Base-by-base conservation (phyloP, 1,140 invertebrate species). In the Dendroctonus ponderosae region DNA sequence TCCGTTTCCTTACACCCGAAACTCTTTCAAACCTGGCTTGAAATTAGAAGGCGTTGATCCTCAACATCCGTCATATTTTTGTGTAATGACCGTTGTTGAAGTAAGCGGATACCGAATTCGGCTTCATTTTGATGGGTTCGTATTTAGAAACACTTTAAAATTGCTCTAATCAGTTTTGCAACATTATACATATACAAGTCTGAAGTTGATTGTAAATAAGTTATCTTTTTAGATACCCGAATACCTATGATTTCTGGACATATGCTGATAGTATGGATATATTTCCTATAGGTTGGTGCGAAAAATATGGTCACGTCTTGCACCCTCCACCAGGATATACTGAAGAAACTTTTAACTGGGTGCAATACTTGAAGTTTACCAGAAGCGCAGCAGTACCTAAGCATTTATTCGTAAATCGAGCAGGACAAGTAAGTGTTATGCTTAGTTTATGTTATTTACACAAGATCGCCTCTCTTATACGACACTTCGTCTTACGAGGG, bases 31-130 rank as follows among this genome's bases (percentile, higher is more conserved):
- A 79, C 84, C 90, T 58, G 93, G 93, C 8, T 95, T 96, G 93
- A 93, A 94, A 75, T 75, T 97, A 56, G 96, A 98, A 82, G 94
- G 92, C 0, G 93, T 97, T 65, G 95, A 98, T 82, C 94, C 94
- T 0, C 87, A 90, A 71, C 91, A 96, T 79, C 94, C 93, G 58
- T 89, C 91, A 0, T 79, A 92, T 52, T 95, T 94, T 76, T 96
- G 94, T 79, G 93, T 95, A 37, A 83, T 95, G 37, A 91, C 89
- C 12, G 89, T 97, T 12, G 87, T 87, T 0, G 93, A 97, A 80
- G 85, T 93, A 51, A 85, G 87, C 70, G 91, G 91, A 26, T 91
- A 91, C 76, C 82, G 96, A 42, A 81, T 98, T 72, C 84, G 93
- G 61, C 80, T 98, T 5, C 92, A 94, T 79, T 97, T 98, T 80